phyloP scores from a whole-genome alignment of 2,888 invertebrate genomes.

The Drosophila melanosoma region DNA sequence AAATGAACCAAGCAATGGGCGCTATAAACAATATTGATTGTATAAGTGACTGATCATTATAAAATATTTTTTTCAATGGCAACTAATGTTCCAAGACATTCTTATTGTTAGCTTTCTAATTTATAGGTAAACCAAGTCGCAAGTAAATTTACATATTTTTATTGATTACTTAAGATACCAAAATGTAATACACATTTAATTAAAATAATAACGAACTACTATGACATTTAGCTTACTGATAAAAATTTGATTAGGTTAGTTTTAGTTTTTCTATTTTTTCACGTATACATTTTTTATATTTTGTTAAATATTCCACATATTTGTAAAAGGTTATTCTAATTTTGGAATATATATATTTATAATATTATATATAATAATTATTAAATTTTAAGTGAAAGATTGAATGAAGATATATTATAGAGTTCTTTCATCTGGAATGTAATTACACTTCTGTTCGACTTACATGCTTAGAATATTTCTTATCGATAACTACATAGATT shows the following conservation, averaged over 20 bases:
- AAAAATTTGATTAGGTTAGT: neutral
- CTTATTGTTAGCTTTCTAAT: neutral
- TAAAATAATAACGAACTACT: neutral
- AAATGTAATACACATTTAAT: neutral
- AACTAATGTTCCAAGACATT: neutral
- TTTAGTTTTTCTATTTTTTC: neutral
- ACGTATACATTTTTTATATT: no score
- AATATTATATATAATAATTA: no score
- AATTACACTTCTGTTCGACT: neutral
- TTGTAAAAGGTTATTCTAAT: no score
- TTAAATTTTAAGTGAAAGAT: neutral
- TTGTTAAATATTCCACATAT: no score
- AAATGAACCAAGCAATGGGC: neutral
- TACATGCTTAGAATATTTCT: neutral
- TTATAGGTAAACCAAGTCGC: neutral
- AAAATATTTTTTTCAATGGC: neutral
- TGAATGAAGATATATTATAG: neutral
- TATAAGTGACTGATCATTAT: neutral
- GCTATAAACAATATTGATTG: neutral
- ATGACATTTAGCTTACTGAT: neutral
- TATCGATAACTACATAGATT: neutral
- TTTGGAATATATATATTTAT: no score
- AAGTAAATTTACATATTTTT: neutral
- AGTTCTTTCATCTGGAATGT: neutral
- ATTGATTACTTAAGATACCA: neutral